Evolutionary conservation across 2,888 invertebrate genomes (phyloP).

Genomic region (Dasysyrphus tricinctus): DNA sequence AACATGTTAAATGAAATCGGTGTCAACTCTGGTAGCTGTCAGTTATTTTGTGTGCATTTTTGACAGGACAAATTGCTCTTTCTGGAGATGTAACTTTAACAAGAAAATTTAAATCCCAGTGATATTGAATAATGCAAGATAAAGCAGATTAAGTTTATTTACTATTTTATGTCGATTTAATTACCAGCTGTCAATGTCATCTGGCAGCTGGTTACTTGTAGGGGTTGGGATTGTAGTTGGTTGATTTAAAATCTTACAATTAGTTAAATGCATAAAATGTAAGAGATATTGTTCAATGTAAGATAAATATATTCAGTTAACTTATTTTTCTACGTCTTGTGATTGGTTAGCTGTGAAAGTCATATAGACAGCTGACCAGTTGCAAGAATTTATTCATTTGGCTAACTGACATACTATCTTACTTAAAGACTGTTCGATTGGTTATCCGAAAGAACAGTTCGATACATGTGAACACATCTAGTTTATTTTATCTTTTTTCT

Average conservation of each 20-base stretch:
- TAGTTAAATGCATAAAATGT: background rate
- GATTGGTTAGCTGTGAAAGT: background rate
- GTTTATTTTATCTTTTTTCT: too few relatives aligned
- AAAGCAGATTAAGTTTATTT: background rate
- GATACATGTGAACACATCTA: too few relatives aligned
- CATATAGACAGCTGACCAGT: background rate
- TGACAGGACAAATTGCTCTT: background rate
- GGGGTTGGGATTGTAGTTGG: background rate
- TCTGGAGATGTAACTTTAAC: background rate
- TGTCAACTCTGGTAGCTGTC: background rate
- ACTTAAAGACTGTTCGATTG: too few relatives aligned
- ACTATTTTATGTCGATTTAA: too few relatives aligned
- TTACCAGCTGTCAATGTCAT: background rate
- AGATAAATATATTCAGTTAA: background rate
- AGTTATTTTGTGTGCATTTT: background rate
- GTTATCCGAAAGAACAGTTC: too few relatives aligned
- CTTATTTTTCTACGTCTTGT: background rate
- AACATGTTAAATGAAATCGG: background rate
- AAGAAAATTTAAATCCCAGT: background rate
- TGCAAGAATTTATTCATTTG: background rate
- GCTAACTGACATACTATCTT: background rate
- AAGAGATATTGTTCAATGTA: background rate
- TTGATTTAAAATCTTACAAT: background rate
- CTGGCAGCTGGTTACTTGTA: background rate
- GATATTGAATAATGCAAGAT: background rate